Conservation (phyloP, 2,888 invertebrate genomes). For the Lumbricus terrestris region DNA sequence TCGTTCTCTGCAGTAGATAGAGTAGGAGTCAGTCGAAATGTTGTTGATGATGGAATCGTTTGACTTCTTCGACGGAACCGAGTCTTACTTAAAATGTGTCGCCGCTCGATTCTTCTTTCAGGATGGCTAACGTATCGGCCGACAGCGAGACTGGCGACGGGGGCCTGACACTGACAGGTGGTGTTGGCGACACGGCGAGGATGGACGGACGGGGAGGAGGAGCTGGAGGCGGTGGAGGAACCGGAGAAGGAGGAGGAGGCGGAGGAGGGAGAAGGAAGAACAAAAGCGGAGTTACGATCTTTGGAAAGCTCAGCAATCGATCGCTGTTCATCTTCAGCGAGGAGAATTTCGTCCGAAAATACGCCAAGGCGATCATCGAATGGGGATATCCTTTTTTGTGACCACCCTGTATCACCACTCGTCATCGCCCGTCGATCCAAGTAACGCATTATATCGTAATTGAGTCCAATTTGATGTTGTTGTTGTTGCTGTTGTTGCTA, state of each 20-base stretch:
- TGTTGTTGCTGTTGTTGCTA: too few relatives aligned
- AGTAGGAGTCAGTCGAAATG: neutral
- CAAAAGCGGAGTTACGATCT: neutral
- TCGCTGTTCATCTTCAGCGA: conserved; percentile 98
- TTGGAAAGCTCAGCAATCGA: conserved; percentile 46
- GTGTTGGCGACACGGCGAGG: neutral
- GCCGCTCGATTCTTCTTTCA: neutral
- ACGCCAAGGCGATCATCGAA: conserved; percentile 99
- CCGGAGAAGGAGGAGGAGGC: neutral
- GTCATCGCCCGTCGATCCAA: neutral
- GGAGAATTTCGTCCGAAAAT: conserved; percentile 93
- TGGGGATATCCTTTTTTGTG: conserved; percentile 90
- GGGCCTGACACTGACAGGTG: neutral
- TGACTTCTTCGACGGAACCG: neutral
- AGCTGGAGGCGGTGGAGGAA: neutral
- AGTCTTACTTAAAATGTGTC: too few relatives aligned
- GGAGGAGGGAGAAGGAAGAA: neutral
- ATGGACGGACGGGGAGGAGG: neutral
- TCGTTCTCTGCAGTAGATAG: neutral
- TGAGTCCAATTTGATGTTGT: too few relatives aligned
- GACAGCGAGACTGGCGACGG: neutral
- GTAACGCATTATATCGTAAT: neutral
- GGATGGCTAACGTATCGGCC: neutral
- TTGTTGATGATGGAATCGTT: neutral
- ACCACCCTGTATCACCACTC: too few relatives aligned